Evolutionary conservation across 1,140 invertebrate genomes (phyloP).

Genomic region (Agrilus planipennis): DNA sequence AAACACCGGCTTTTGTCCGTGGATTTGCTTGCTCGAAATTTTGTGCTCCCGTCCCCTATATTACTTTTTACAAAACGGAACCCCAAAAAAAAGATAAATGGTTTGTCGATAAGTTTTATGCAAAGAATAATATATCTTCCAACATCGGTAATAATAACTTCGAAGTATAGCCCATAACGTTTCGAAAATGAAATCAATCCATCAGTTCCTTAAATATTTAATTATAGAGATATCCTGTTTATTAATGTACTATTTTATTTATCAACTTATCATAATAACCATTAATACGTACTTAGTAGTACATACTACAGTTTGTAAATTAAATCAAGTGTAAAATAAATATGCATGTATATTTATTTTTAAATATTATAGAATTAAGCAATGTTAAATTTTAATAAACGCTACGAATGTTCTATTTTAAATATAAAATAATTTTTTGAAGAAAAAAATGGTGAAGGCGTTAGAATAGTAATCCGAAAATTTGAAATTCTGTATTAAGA

Average conservation of each 20-base stretch:
- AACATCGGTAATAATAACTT: no score
- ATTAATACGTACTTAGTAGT: background rate
- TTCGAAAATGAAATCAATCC: no score
- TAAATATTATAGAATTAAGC: background rate
- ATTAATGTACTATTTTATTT: background rate
- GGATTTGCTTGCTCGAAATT: no score
- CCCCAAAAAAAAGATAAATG: no score
- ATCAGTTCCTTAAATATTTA: background rate
- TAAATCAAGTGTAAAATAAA: background rate
- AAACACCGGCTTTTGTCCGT: no score
- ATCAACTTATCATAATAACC: background rate
- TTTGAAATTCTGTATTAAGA: slow-evolving; percentile 1
- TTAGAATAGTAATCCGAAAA: background rate
- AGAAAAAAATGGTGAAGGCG: background rate
- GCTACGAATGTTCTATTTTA: background rate
- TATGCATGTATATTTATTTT: background rate
- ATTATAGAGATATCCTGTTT: background rate
- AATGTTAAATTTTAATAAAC: background rate
- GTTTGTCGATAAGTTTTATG: no score
- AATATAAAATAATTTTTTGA: background rate
- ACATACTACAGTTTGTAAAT: background rate
- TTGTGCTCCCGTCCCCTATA: no score
- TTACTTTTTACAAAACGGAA: no score
- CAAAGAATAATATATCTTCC: no score
- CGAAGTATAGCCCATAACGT: no score